Evolutionary conservation across 2,113 vertebrate species (phyloP).

Genomic region (Hassar affinis): DNA sequence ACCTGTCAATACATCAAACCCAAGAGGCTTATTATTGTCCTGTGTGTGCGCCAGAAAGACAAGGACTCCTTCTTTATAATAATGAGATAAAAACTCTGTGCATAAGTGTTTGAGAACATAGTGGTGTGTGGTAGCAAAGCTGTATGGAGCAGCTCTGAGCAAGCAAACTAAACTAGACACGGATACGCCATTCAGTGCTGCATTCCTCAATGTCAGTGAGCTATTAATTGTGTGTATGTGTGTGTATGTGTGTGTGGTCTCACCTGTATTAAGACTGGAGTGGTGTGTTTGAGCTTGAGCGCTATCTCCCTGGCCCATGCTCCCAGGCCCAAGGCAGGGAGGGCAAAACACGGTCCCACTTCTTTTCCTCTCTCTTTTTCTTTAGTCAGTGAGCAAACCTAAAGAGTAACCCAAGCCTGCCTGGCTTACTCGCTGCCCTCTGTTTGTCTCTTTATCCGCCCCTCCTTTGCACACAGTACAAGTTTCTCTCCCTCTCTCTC

Average conservation of each 20-base stretch:
- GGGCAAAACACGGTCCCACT: conserved; percentile 1
- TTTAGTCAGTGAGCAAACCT: background rate
- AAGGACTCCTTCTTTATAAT: background rate
- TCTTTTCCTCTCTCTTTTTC: background rate
- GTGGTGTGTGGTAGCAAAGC: background rate
- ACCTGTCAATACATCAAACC: background rate
- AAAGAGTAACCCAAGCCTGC: conserved; percentile 52
- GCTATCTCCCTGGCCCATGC: conserved; percentile 25
- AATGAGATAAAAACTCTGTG: background rate
- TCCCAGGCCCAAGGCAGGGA: conserved; percentile 39
- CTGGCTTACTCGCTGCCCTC: conserved; percentile 42
- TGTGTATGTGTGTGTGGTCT: conserved; percentile 3
- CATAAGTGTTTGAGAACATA: background rate
- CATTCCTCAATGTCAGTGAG: background rate
- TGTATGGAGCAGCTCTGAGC: background rate
- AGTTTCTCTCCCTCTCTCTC: conserved; percentile 65
- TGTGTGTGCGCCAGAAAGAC: background rate
- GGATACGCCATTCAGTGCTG: background rate
- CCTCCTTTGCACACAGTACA: conserved; percentile 37
- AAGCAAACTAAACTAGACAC: too few species aligned
- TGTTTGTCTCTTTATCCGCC: conserved; percentile 43
- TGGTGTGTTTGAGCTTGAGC: conserved; percentile 15
- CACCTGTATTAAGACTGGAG: conserved; percentile 31
- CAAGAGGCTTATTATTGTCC: background rate
- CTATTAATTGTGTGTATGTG: background rate